These are phyloP conservation scores for Malurus cyaneus DNA, from an alignment of 2,113 vertebrate genomes.

Conservation along the genomic window DNA sequence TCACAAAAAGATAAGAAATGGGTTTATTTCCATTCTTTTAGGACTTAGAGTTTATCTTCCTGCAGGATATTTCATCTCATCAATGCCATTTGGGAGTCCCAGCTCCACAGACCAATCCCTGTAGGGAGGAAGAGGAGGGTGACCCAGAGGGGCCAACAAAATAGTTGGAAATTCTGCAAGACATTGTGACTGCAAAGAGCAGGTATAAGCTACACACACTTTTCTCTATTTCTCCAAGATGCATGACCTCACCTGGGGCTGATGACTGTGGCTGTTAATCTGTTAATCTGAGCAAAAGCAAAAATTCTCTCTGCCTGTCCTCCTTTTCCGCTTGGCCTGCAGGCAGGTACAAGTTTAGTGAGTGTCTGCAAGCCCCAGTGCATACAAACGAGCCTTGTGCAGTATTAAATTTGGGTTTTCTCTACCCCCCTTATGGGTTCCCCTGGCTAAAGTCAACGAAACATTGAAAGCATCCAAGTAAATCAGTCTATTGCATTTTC, in stretches of 20 bases:
- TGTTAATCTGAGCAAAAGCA: background rate
- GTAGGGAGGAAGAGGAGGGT: background rate
- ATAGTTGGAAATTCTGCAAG: background rate
- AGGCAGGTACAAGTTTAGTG: background rate
- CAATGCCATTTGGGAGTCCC: background rate
- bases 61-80: background rate
- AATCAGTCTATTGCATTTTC: constrained; percentile 54
- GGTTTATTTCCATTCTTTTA: background rate
- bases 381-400: constrained; percentile 37
- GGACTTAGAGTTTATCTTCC: background rate
- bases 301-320: background rate
- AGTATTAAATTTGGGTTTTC: constrained; percentile 43
- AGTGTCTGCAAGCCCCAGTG: constrained; percentile 36
- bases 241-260: background rate
- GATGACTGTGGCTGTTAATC: background rate
- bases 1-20: background rate
- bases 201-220: background rate
- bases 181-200: background rate
- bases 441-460: constrained; percentile 48
- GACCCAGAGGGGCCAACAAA: background rate
- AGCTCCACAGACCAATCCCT: background rate
- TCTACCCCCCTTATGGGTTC: background rate
- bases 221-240: background rate
- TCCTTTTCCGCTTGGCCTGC: background rate
- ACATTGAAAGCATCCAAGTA: constrained; percentile 56